These are phyloP conservation scores for Tipula confusa DNA, from an alignment of 2,888 invertebrate genomes.

Conservation along the genomic window DNA sequence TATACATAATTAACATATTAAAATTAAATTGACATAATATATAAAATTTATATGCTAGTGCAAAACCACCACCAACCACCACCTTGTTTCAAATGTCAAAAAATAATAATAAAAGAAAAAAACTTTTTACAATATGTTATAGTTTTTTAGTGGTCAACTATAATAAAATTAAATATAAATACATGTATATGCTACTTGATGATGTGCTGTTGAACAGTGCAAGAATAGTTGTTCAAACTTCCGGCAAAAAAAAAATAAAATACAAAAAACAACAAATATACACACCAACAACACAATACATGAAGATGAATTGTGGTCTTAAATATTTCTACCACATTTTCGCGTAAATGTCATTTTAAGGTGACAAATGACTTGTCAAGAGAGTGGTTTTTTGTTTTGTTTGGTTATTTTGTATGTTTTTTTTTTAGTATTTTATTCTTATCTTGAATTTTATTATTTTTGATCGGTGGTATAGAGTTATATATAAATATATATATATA, in stretches of 20 bases:
- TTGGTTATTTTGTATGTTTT: slow-evolving; percentile 21
- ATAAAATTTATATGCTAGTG: background rate
- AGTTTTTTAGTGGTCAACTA: slow-evolving; percentile 9
- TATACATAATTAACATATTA: background rate
- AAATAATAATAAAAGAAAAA: background rate
- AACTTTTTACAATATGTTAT: background rate
- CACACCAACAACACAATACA: background rate
- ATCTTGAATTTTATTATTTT: slow-evolving; percentile 9
- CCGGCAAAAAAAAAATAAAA: background rate
- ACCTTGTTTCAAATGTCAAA: background rate
- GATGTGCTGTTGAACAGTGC: background rate
- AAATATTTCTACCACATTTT: slow-evolving; percentile 29
- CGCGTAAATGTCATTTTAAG: slow-evolving; percentile 28
- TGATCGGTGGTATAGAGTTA: slow-evolving; percentile 10
- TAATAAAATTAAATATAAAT: background rate
- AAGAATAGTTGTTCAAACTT: slow-evolving; percentile 9
- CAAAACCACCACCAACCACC: slow-evolving; percentile 14
- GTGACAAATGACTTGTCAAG: slow-evolving; percentile 28
- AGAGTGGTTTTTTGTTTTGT: slow-evolving; percentile 16
- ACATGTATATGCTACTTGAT: background rate
- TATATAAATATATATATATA: background rate
- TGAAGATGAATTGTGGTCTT: slow-evolving; percentile 21
- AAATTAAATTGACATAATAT: background rate
- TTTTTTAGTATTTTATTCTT: background rate
- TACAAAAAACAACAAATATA: background rate